A percentile compares a stretch with the other conserved stretches of the same genome.
These are phyloP conservation scores for Crepidodera aurea DNA, from an alignment of 2,888 invertebrate genomes.

Conservation along the genomic window DNA sequence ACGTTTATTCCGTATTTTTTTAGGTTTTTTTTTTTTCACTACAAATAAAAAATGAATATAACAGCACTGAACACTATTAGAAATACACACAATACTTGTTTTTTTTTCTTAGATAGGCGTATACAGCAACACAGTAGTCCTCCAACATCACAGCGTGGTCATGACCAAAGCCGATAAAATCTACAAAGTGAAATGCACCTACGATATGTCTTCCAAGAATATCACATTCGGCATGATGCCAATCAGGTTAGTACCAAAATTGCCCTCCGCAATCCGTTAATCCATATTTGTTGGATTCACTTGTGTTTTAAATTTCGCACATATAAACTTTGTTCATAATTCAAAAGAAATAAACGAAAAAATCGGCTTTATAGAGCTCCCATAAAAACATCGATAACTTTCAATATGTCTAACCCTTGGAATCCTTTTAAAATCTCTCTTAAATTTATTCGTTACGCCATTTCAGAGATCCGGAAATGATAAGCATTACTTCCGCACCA, in stretches of 20 bases:
- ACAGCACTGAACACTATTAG: too few relatives aligned
- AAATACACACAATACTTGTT: too few relatives aligned
- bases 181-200: conserved; percentile 95
- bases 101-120: conserved; percentile 79
- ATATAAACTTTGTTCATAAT: too few relatives aligned
- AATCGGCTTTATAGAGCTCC: too few relatives aligned
- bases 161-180: conserved; percentile 97
- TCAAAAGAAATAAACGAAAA: too few relatives aligned
- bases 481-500: conserved; percentile 93
- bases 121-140: conserved; percentile 92
- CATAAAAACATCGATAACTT: too few relatives aligned
- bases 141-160: conserved; percentile 94
- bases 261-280: background rate
- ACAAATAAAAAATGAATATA: too few relatives aligned
- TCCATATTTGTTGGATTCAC: background rate
- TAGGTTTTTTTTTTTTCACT: too few relatives aligned
- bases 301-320: background rate
- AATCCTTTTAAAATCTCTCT: background rate
- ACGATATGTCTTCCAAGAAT: conserved; percentile 95
- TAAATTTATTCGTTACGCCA: background rate
- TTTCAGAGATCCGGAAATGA: conserved; percentile 90
- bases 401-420: too few relatives aligned
- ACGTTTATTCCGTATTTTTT: too few relatives aligned
- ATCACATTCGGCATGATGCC: conserved; percentile 98
- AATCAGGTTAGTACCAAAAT: conserved; percentile 69